A percentile compares a stretch with the other conserved stretches of the same genome.
These are phyloP conservation scores for Enteromius argenteus DNA, from an alignment of 2,797 vertebrate genomes.

Conservation along the genomic window DNA sequence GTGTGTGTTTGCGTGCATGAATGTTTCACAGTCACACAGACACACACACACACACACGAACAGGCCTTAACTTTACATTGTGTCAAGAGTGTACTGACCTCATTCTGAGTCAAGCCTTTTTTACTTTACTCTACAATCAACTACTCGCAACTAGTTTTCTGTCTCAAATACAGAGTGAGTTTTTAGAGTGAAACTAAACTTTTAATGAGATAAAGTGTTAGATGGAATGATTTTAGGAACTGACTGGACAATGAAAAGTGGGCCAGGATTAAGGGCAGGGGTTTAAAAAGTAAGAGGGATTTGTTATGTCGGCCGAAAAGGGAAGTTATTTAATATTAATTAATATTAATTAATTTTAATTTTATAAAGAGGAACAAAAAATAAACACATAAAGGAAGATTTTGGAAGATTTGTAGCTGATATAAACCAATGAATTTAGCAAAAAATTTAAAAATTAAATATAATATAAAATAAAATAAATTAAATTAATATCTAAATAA, in stretches of 20 bases:
- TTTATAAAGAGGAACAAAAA: no score
- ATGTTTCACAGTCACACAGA: slow-evolving; percentile 54
- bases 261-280: not conserved
- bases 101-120: not conserved
- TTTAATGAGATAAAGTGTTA: not conserved
- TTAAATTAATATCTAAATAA: not conserved
- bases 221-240: not conserved
- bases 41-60: slow-evolving; percentile 55
- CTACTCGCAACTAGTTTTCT: not conserved
- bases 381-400: no score
- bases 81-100: slow-evolving; percentile 26
- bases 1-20: slow-evolving; percentile 45
- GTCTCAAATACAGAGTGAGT: not conserved
- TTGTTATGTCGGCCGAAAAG: not conserved
- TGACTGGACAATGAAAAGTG: not conserved
- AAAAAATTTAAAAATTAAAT: not conserved
- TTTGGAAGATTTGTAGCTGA: not conserved
- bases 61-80: slow-evolving; percentile 2
- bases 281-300: no score
- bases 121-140: not conserved
- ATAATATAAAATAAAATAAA: not conserved
- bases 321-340: no score
- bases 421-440: not conserved
- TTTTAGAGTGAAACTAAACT: not conserved
- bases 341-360: no score